Evolutionary conservation across 2,113 vertebrate species (phyloP), one percentile per base, ranked within the genome.

Genomic region (Bujurquina vittata): DNA sequence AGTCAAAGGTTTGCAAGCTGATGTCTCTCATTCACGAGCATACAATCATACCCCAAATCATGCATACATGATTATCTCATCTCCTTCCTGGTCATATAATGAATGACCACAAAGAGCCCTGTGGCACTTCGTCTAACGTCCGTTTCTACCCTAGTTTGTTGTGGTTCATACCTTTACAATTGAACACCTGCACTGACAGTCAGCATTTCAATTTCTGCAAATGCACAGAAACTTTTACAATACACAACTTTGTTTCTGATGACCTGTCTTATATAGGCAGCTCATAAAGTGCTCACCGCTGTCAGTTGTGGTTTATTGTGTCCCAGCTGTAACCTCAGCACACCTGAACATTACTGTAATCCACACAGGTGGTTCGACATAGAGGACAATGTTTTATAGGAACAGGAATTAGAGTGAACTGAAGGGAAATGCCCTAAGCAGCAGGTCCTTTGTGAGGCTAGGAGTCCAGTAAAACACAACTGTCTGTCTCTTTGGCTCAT

Each of bases 151-250:
- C 3, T 63, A 29, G 46, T 89, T 76, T 92, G 79, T 87, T 89
- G 89, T 86, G 90, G 84, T 89, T 88, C 35, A 33, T 40, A 84
- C 3, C 40, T 78, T 57, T 67, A 73, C 46, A 61, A 77, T 46
- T 40, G 79, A 88, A 92, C 90, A 93, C 88, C 92, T 92, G 89
- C 89, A 74, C 74, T 43, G 63, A 1, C n/a, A 90, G 79, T 78
- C 84, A 80, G 77, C 77, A 33, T 77, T 87, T 85, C 7, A 33
- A 35, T 79, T 84, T 87, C 26, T 88, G 65, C 74, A 60, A 67
- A 72, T 29, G 59, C 69, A 62, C 49, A 35, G 15, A 72, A 76
- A 11, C 52, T 74, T 73, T n/a, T 80, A 91, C 89, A 91, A 92
- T 77, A 63, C 35, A 22, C 63, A 81, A 75, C 87, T 79, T 73